Evolutionary conservation across 2,888 invertebrate species (phyloP), one percentile per base, ranked within the genome.

Genomic region (Acronicta psi): DNA sequence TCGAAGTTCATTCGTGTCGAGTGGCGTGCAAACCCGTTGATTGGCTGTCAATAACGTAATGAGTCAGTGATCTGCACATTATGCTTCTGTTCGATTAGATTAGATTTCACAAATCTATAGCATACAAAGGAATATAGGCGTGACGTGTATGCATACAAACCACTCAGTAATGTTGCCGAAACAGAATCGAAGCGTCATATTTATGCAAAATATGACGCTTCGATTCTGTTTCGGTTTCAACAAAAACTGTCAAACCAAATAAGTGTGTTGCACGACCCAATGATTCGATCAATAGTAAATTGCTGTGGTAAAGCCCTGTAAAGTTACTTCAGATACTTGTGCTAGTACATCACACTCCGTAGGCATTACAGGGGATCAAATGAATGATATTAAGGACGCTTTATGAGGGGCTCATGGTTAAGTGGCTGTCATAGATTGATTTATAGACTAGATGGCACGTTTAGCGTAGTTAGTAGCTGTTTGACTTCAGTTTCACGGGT

Each of bases 11-110:
- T 46, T 65, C 47, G 20, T 34, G 9, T 59, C 36, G 54, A 77
- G 60, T 61, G 57, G 57, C 52, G 55, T 50, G 58, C 57, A 4
- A 53, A 40, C 72, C 17, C 34, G 46, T 54, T 73, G 58, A 69
- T 58, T 51, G 42, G 42, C 59, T 66, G 67, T 67, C 73, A 58
- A 43, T 67, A 66, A 49, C 31, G 42, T 72, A 72, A 66, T 59
- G 53, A 67, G 38, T 13, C 45, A 23, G 13, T 50, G 38, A 66
- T 72, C 45, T 36, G 34, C 59, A n/a, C 29, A 38, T 34, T 56
- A 43, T 40, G 45, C 52, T 53, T 29, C 29, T 43, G 52, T 50
- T 20, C 53, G 42, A 71, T 64, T 50, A 14, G 36, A 38, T 42
- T 49, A 9, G 23, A 5, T 23, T 7, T 7, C 7, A n/a, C n/a